Base-by-base conservation (phyloP, 2,888 invertebrate species). In the Drosophila neotestacea region DNA sequence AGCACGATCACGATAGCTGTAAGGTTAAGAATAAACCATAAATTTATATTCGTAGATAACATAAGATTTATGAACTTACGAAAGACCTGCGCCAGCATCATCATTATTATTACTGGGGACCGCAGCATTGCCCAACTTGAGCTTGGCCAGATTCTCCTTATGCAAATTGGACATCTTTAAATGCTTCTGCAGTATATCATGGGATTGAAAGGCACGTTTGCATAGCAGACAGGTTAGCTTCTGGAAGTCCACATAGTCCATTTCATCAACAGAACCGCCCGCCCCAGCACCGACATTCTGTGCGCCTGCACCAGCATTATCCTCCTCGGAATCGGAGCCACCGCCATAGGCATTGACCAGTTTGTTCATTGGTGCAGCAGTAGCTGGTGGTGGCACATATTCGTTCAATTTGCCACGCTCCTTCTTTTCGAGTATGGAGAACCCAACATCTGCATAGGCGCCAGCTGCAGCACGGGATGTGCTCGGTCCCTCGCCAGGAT, bases 191-290 rank as follows among this genome's bases (percentile, higher is more conserved):
- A 99, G 93, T 0, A 97, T 96, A 67, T 99, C 99, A 52, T 95
- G 94, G 16, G 96, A 97, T 1, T 97, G 96, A 91, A 99, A 98
- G 90, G 98, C 97, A 54, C 99, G 94, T 92, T 99, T 99, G 92
- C 99, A 99, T 10, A 99, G 93, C 27, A 99, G 93, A 90, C 99
- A 99, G 0, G 98, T 97, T 48, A 98, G 93, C 92, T 98, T 98
- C 0, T 94, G 94, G 95, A 97, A 97, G 92, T 99, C 99, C 5
- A 97, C 95, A 51, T 95, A 95, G 60, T 97, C 96, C 87, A 95
- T 94, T 90, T 95, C 96, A 41, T 96, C 96, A 7, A 72, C 32
- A 28, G 84, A 36, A 7, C 54, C 68, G 3, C 16, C 51, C 36
- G 6, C 22, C 61, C 5, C 42, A 6, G 30, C 22, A 34, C 13